Evolutionary conservation across 2,113 vertebrate genomes (phyloP), one percentile per base, ranked within the genome.

Genomic region (Lethenteron camtschaticum): DNA sequence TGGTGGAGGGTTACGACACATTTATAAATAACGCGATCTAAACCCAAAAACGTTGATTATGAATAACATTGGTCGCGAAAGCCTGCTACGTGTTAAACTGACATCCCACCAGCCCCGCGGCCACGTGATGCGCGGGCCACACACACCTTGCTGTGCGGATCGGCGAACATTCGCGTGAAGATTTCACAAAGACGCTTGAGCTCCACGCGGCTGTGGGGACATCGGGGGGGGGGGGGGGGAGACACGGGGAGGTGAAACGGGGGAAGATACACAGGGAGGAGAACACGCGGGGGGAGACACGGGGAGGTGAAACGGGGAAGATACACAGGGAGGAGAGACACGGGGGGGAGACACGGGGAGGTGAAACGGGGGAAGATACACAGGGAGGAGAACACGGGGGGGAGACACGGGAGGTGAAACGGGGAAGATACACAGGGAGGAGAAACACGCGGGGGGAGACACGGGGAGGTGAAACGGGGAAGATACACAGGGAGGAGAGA

Each of bases 111-210:
- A 41, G 24, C 24, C 20, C 20, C 20, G 20, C 20, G 24, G 24
- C 24, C 24, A 41, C 24, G 24, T 41, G 24, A 41, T 41, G 24
- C 24, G 24, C 24, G n/a, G 20, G 60, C 10, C 20, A 20, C 60
- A 9, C 60, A 66, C 60, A 20, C 20, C 60, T 66, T 66, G 60
- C 60, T 66, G 60, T 66, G 60, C 20, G 60, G 60, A 10, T 66
- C 60, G n/a, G 14, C 60, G 20, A 66, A 66, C 60, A 66, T 66
- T 14, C 60, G 60, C 20, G 60, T 66, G 60, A 66, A 66, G 60
- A 66, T 66, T 20, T 66, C 60, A 20, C 60, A 66, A 66, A 66
- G 60, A 16, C 60, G n/a, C 20, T 66, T 66, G 14, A 66, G 60
- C 20, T 66, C 60, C 60, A 66, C 60, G n/a, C 60, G 60, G 20